phyloP scores from a whole-genome alignment of 2,888 invertebrate genomes.

The Agriopis aurantiaria region DNA sequence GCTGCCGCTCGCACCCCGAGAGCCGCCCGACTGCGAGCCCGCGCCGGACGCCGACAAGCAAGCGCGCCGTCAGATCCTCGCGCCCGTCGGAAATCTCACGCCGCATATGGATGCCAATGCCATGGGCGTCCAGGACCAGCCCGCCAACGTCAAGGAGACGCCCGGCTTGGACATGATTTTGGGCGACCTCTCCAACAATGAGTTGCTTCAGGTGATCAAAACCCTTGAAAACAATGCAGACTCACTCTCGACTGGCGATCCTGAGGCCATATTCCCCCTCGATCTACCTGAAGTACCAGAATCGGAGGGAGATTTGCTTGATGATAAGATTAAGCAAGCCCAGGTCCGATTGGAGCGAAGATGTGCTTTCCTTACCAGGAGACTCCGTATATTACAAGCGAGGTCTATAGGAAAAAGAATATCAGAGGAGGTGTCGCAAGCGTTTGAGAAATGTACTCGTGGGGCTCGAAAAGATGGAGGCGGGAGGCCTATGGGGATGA shows the following conservation, averaged over 20 bases:
- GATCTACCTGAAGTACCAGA: slow-evolving; percentile 83
- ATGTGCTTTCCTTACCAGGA: slow-evolving; percentile 90
- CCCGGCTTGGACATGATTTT: slow-evolving; percentile 90
- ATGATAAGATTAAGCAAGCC: slow-evolving; percentile 81
- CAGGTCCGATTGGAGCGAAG: slow-evolving; percentile 89
- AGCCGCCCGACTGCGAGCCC: slow-evolving; percentile 65
- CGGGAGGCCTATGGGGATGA: slow-evolving; percentile 76
- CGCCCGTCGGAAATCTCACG: slow-evolving; percentile 84
- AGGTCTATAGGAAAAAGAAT: slow-evolving; percentile 91
- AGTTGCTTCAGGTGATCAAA: slow-evolving; percentile 91
- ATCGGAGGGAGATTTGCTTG: slow-evolving; percentile 81
- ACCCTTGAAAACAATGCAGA: slow-evolving; percentile 88
- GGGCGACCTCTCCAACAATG: slow-evolving; percentile 86
- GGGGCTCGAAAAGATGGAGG: slow-evolving; percentile 88
- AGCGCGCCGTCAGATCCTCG: slow-evolving; percentile 76
- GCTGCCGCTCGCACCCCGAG: slow-evolving; percentile 90
- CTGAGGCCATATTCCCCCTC: slow-evolving; percentile 81
- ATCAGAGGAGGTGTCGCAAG: slow-evolving; percentile 90
- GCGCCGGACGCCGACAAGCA: slow-evolving; percentile 61
- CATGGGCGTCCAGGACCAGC: slow-evolving; percentile 85
- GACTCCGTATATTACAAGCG: slow-evolving; percentile 92
- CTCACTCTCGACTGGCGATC: slow-evolving; percentile 74
- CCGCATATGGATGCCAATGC: slow-evolving; percentile 85
- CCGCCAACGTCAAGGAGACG: slow-evolving; percentile 82
- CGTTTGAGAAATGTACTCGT: slow-evolving; percentile 90